These are phyloP conservation scores for Smittia aterrima DNA, from an alignment of 2,888 invertebrate genomes.

Conservation along the genomic window DNA sequence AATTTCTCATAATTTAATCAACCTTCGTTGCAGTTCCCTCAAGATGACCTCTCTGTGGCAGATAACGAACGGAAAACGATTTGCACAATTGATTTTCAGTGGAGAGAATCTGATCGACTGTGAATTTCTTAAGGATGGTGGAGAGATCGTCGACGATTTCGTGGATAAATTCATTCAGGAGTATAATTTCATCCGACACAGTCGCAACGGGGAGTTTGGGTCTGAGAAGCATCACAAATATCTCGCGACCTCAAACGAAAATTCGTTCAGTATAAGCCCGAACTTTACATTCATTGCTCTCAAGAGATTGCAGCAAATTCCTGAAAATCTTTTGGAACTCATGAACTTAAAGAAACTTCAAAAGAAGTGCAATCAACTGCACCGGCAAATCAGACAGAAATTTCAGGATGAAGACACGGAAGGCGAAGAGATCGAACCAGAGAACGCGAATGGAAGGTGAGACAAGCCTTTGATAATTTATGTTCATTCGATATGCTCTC, in stretches of 20 bases:
- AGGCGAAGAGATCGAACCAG: neutral
- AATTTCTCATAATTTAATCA: no score
- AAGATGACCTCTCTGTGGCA: slow-evolving; percentile 51
- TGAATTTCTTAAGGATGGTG: slow-evolving; percentile 51
- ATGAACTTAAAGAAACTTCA: slow-evolving; percentile 33
- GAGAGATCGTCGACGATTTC: slow-evolving; percentile 13
- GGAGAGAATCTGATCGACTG: slow-evolving; percentile 57
- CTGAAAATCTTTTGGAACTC: slow-evolving; percentile 11
- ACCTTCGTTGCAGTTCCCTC: slow-evolving; percentile 17
- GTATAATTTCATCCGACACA: slow-evolving; percentile 9
- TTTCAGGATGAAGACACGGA: slow-evolving; percentile 6
- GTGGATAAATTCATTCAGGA: slow-evolving; percentile 20
- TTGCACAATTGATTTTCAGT: slow-evolving; percentile 60
- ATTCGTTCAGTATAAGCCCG: neutral
- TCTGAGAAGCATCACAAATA: slow-evolving; percentile 28
- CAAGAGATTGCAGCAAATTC: slow-evolving; percentile 22
- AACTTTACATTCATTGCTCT: slow-evolving; percentile 12
- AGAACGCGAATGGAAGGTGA: slow-evolving; percentile 21
- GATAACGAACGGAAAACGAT: slow-evolving; percentile 57
- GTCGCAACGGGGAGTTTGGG: neutral
- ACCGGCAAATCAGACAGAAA: slow-evolving; percentile 20
- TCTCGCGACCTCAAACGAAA: slow-evolving; percentile 11
- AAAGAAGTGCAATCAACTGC: slow-evolving; percentile 36
- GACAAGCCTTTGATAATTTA: neutral
- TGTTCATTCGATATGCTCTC: neutral